Evolutionary conservation across 2,797 vertebrate genomes (phyloP), one percentile per base, ranked within the genome.

Genomic region (Channa striata): DNA sequence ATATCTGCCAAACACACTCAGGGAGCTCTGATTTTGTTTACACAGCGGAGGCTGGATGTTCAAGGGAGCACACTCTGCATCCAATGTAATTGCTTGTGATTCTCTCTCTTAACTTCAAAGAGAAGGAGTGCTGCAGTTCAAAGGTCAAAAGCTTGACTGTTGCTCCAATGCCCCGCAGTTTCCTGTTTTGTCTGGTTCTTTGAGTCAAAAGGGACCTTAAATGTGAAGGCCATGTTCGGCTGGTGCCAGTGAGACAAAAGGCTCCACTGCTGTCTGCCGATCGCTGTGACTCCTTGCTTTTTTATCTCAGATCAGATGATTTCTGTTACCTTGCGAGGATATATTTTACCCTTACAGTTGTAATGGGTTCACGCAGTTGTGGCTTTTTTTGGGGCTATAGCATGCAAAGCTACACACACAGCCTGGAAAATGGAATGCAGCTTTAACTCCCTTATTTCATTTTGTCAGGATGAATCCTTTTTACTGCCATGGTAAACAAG

Each of bases 21-120:
- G 19, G 66, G 69, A 49, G 68, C 75, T 72, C 77, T 47, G 66
- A 78, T 65, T 82, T 83, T 89, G 90, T 92, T 91, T 91, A 90
- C 89, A 92, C 80, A 92, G 91, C 11, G 46, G 79, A 87, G 86
- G 88, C 82, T 68, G 54, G 83, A 81, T 62, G 80, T 86, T 91
- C 77, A 81, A 78, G 91, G 87, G 82, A 89, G 89, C 83, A 68
- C 92, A 87, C 87, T 89, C 91, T 57, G 90, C 89, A 80, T 91
- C 80, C 68, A 82, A 60, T 87, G 66, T 92, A 93, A 94, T 92
- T 92, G 87, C 90, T 91, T 89, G 85, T 91, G 92, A 93, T 93
- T 92, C 90, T 85, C 78, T 75, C 78, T 87, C 63, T 43, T 17
- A 12, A 92, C 91, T 93, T 94, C 94, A 95, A 95, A 94, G 93